phyloP scores from a whole-genome alignment of 1,140 invertebrate genomes.

The Oscheius sp. region DNA sequence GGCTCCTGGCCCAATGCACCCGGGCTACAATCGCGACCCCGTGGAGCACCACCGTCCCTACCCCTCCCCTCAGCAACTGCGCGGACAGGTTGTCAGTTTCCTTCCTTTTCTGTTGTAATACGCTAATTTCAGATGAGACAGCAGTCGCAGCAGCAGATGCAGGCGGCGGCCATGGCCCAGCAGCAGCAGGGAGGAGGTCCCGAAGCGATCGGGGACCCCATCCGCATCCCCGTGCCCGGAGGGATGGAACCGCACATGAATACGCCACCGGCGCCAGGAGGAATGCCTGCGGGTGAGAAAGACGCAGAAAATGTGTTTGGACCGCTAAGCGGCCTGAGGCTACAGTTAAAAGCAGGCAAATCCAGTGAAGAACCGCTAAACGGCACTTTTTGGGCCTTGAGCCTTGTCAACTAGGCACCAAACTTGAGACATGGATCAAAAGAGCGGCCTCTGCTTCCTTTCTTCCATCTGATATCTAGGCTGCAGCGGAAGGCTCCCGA shows the following conservation, averaged over 20 bases:
- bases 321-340: no score
- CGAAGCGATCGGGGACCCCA: conserved; percentile 1
- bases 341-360: no score
- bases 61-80: background rate
- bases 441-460: no score
- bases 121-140: background rate
- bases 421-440: no score
- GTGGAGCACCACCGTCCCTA: background rate
- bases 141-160: background rate
- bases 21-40: background rate
- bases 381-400: no score
- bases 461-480: no score
- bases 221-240: background rate
- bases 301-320: background rate
- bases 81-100: background rate
- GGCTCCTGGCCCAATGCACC: background rate
- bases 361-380: no score
- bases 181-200: background rate
- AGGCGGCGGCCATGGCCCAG: background rate
- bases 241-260: background rate
- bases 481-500: no score
- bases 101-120: background rate
- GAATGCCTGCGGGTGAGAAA: background rate
- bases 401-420: no score
- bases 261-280: conserved; percentile 1